Conservation (phyloP, 2,113 vertebrate species). For the Sinocyclocheilus maitianheensis region DNA sequence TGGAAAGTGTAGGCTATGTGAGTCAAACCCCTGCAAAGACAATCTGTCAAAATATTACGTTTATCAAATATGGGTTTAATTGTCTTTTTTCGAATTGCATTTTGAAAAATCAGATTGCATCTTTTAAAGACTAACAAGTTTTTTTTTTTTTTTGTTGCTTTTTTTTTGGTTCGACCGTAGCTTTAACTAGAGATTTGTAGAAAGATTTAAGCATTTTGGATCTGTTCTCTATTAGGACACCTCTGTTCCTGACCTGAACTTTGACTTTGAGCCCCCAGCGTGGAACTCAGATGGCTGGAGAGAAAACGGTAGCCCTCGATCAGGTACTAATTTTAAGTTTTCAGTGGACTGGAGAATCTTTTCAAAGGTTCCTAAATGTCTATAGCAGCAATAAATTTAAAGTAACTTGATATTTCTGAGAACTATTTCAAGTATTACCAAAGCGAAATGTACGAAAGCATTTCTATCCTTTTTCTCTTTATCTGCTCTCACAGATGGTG, state of each 20-base stretch:
- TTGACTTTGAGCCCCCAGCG: conserved; percentile 84
- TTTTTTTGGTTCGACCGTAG: background rate
- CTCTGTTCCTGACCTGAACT: conserved; percentile 79
- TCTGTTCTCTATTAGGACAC: conserved; percentile 70
- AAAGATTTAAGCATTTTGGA: background rate
- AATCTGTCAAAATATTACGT: background rate
- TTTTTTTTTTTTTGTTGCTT: background rate
- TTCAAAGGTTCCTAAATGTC: background rate
- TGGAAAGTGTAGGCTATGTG: conserved; percentile 61
- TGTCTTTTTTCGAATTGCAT: background rate
- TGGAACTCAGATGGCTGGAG: conserved; percentile 79
- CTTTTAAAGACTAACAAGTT: background rate
- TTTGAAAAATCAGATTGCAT: background rate
- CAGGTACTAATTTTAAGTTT: conserved; percentile 74
- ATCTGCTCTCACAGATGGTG: conserved; percentile 75
- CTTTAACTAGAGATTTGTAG: background rate
- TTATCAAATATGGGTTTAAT: background rate
- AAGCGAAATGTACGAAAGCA: background rate
- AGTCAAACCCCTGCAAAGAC: conserved; percentile 9
- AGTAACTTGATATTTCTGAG: background rate
- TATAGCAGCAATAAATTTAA: background rate
- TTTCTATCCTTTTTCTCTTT: conserved; percentile 42
- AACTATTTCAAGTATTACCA: background rate
- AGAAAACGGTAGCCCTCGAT: conserved; percentile 69
- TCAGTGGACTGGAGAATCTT: background rate